phyloP scores from a whole-genome alignment of 2,797 vertebrate species.

The Aeoliscus strigatus region DNA sequence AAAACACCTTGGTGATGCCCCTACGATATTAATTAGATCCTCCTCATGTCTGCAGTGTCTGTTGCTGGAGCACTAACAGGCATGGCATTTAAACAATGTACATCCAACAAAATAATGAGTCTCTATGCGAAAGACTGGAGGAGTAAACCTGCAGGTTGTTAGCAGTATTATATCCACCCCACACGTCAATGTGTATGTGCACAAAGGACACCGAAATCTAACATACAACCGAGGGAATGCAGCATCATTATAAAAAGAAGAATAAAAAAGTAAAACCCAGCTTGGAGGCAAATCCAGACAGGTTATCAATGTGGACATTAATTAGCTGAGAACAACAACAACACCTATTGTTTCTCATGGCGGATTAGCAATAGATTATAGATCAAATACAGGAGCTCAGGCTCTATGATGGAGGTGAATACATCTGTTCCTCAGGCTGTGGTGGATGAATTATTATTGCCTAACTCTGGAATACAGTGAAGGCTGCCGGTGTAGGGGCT shows the following conservation, averaged over 20 bases:
- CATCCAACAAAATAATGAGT: slow-evolving; percentile 39
- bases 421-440: slow-evolving; percentile 28
- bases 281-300: slow-evolving; percentile 51
- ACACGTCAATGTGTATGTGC: slow-evolving; percentile 17
- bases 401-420: slow-evolving; percentile 44
- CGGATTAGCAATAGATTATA: slow-evolving; percentile 22
- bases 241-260: slow-evolving; percentile 20
- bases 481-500: slow-evolving; percentile 7
- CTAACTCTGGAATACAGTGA: slow-evolving; percentile 9
- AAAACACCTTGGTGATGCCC: slow-evolving; percentile 43
- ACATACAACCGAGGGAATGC: slow-evolving; percentile 13
- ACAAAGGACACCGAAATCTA: slow-evolving; percentile 10
- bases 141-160: slow-evolving; percentile 2
- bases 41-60: slow-evolving; percentile 30
- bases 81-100: slow-evolving; percentile 48
- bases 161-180: slow-evolving; percentile 1
- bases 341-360: slow-evolving; percentile 52
- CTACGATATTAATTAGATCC: slow-evolving; percentile 59
- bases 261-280: slow-evolving; percentile 29
- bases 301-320: slow-evolving; percentile 59
- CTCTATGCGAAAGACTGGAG: slow-evolving; percentile 19
- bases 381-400: slow-evolving; percentile 38
- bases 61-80: slow-evolving; percentile 41
- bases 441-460: slow-evolving; percentile 38
- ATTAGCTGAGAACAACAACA: slow-evolving; percentile 66